Percentiles rank a stretch among this genome's conserved stretches.
phyloP scores from a whole-genome alignment of 2,888 invertebrate genomes.

The Nemapogon koenigi region DNA sequence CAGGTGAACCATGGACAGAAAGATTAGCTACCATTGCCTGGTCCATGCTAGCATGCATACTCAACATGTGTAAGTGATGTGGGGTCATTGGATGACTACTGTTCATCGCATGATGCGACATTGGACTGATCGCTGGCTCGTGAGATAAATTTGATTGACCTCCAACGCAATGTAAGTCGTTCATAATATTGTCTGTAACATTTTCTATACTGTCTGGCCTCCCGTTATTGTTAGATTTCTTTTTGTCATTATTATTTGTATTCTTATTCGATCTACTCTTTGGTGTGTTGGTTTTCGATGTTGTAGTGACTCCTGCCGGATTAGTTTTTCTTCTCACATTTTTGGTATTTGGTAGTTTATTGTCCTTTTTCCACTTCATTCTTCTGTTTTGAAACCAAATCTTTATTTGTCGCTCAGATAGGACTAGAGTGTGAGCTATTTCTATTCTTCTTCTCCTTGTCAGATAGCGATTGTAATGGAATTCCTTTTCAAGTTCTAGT shows the following conservation, averaged over 20 bases:
- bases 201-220: conserved; percentile 71
- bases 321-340: conserved; percentile 78
- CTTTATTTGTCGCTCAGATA: conserved; percentile 89
- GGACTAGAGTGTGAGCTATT: conserved; percentile 94
- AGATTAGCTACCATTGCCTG: conserved; percentile 42
- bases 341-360: conserved; percentile 87
- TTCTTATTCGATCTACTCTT: conserved; percentile 71
- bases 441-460: conserved; percentile 95
- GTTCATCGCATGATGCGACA: conserved; percentile 53
- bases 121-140: conserved; percentile 57
- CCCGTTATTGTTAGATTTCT: conserved; percentile 58
- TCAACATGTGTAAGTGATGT: conserved; percentile 57
- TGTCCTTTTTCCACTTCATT: conserved; percentile 82
- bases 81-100: conserved; percentile 63
- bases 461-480: conserved; percentile 96
- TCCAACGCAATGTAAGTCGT: conserved; percentile 65
- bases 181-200: conserved; percentile 67
- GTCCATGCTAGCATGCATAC: conserved; percentile 52
- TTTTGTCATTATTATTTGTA: conserved; percentile 61
- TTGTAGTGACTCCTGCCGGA: conserved; percentile 72
- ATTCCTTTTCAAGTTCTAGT: conserved; percentile 96
- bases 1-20: conserved; percentile 61
- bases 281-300: conserved; percentile 65
- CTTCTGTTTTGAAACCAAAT: conserved; percentile 88
- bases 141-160: conserved; percentile 54